Evolutionary conservation across 2,113 vertebrate genomes (phyloP).

Genomic region (Rhinopithecus roxellana): DNA sequence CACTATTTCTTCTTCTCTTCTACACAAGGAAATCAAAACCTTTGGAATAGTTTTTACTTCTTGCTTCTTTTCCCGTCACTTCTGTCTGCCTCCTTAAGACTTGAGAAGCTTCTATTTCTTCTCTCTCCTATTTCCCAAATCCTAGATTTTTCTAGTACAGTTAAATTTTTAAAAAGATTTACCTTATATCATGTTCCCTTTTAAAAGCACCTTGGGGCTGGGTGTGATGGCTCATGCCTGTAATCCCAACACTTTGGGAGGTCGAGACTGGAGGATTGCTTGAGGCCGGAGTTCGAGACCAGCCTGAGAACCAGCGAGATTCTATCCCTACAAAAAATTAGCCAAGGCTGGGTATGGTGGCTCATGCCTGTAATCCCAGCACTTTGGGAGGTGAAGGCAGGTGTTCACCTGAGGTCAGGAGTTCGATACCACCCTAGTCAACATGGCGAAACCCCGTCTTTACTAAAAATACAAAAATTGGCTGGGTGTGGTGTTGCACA

Average conservation of each 20-base stretch:
- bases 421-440: too few relatives aligned
- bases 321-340: neutral
- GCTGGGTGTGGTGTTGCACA: too few relatives aligned
- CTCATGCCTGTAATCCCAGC: neutral
- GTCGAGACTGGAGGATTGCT: neutral
- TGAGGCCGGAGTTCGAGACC: neutral
- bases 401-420: neutral
- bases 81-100: neutral
- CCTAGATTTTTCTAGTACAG: neutral
- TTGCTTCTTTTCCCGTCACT: neutral
- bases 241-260: neutral
- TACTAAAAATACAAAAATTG: too few relatives aligned
- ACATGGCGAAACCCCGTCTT: too few relatives aligned
- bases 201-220: neutral
- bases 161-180: constrained; percentile 21
- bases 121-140: neutral
- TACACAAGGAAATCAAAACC: neutral
- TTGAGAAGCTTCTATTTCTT: neutral
- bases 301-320: neutral
- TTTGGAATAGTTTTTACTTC: neutral
- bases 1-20: neutral
- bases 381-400: neutral
- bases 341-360: neutral
- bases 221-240: neutral
- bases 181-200: neutral